Evolutionary conservation across 2,113 vertebrate species (phyloP), one percentile per base, ranked within the genome.

Genomic region (Epinephelus fuscoguttatus): DNA sequence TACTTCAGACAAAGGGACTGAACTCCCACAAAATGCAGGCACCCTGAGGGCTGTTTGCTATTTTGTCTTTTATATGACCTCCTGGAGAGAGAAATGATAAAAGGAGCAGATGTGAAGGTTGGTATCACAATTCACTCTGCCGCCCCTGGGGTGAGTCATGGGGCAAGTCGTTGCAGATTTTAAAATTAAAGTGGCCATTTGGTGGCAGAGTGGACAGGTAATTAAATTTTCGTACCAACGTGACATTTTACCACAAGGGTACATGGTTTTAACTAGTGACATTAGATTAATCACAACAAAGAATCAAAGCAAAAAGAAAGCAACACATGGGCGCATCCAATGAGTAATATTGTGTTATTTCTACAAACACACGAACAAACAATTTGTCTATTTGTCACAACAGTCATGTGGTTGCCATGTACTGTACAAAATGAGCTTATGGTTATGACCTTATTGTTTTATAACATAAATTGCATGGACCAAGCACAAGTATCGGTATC

Each of bases 1-100:
- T 76, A 63, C 60, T 5, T 37, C 13, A 60, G 21, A 80, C 30
- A 84, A 74, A 63, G 7, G 25, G 33, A 60, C 50, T 27, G 21
- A 71, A 70, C 67, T 40, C 40, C 33, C n/a, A 75, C 61, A 61
- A 47, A 75, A 77, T 62, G 25, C 49, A 70, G n/a, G 13, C 70
- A 60, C 64, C 66, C 66, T n/a, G 19, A 42, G 56, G 69, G 53
- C 18, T 74, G 53, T 78, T 85, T 74, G 62, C 42, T 1, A 59
- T 74, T 81, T 80, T 75, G 17, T 75, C 72, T 84, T 78, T 77
- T 64, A 59, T 62, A 50, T 75, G 68, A 87, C 70, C 71, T 74
- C 77, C 77, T 50, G 57, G 27, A 62, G 49, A 71, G 68, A 78
- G 42, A 89, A 84, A 82, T 84, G 45, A 89, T 84, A 33, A 90